Evolutionary conservation across 2,797 vertebrate genomes (phyloP), one percentile per base, ranked within the genome.

Genomic region (Gila robusta): DNA sequence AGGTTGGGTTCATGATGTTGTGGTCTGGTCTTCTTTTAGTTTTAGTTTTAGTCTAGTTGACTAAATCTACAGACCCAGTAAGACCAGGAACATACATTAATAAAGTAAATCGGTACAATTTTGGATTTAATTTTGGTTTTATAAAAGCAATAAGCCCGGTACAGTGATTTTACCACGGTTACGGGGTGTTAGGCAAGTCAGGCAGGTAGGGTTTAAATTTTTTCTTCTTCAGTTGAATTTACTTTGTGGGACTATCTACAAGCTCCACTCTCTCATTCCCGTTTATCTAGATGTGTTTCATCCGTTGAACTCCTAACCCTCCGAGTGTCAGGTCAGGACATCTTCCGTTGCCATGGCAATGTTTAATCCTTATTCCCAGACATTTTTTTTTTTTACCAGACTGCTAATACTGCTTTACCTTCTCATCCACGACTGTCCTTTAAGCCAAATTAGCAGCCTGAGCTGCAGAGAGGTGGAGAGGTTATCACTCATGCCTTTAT

Each of bases 361-460:
- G 74, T 64, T 78, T 86, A 86, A 87, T 83, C 85, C 82, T 74
- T 49, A 26, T 73, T 81, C 73, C 32, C 7, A 28, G 44, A 76
- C 71, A 67, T 23, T 54, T 54, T 9, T 8, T 8, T 47, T 81
- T 73, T 35, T 81, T n/a, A 17, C 32, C 26, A 14, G 14, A 69
- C 67, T 7, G 17, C 19, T 47, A 81, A 84, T 71, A 66, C 41
- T 49, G 28, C 76, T 82, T 78, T 44, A 44, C 84, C 78, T 67
- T 69, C 73, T 81, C 74, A 49, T 59, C 86, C 79, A 23, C 16
- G 7, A 28, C 7, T 39, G 52, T 49, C 47, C 47, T 56, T 41
- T 80, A 80, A 67, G 62, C 78, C 35, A 56, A 81, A 37, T 73
- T 69, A 78, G 37, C 44, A 21, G 59, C 17, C 26, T 21, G n/a